Evolutionary conservation across 2,888 invertebrate genomes (phyloP).

Genomic region (Erynnis tages): DNA sequence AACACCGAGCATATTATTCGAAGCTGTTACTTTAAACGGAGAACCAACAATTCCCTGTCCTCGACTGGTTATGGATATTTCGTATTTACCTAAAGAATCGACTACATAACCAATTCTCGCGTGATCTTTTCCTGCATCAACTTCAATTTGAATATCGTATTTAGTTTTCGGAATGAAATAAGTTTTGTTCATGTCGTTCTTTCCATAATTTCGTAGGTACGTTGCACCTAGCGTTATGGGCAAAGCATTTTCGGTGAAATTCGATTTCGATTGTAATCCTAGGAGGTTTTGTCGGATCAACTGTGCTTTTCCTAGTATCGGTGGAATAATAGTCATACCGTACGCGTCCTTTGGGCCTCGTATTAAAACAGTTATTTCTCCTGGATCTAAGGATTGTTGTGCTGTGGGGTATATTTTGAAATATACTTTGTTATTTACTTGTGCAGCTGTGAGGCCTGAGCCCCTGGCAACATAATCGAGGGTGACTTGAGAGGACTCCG

Average conservation of each 20-base stretch:
- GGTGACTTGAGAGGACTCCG: conserved; percentile 64
- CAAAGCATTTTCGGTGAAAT: conserved; percentile 61
- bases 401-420: conserved; percentile 83
- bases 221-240: conserved; percentile 71
- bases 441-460: conserved; percentile 82
- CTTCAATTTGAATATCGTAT: conserved; percentile 76
- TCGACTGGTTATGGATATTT: conserved; percentile 79
- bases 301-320: conserved; percentile 72
- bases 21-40: conserved; percentile 77
- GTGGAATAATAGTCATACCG: conserved; percentile 67
- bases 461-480: conserved; percentile 82
- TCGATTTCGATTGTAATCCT: conserved; percentile 59
- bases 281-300: conserved; percentile 68
- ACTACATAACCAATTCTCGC: conserved; percentile 77
- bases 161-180: conserved; percentile 72
- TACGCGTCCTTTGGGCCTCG: conserved; percentile 73
- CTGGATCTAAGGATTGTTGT: conserved; percentile 71
- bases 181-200: conserved; percentile 71
- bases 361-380: conserved; percentile 72
- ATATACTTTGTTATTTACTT: conserved; percentile 75
- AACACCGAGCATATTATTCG: conserved; percentile 56
- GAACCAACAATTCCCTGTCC: conserved; percentile 82
- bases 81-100: conserved; percentile 77
- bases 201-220: conserved; percentile 68
- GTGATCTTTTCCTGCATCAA: conserved; percentile 68